These are phyloP conservation scores for Caenorhabditis parvicauda DNA, from an alignment of 2,888 invertebrate genomes.

Conservation along the genomic window DNA sequence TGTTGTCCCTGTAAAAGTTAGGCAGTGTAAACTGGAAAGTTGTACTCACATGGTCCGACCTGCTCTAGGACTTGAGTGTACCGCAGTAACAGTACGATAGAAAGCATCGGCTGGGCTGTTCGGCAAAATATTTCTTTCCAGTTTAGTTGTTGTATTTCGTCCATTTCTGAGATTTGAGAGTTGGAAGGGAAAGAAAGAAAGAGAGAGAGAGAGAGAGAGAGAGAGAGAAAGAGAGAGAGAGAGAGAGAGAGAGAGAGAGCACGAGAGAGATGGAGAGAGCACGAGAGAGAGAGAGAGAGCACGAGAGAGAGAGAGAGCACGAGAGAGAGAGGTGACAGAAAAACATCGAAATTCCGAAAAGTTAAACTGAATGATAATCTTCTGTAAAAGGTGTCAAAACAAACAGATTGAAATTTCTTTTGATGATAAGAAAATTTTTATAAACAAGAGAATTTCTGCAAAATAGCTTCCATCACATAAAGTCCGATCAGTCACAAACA, in stretches of 20 bases:
- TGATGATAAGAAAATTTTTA: too few species aligned
- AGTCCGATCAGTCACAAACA: too few species aligned
- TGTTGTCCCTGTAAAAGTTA: constrained; percentile 12
- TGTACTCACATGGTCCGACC: constrained; percentile 18
- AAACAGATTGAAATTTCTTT: too few species aligned
- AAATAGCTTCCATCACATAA: too few species aligned
- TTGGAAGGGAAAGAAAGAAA: constrained; percentile 5
- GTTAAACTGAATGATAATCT: too few species aligned
- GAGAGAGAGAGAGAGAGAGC: constrained; percentile 1
- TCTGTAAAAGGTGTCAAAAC: too few species aligned
- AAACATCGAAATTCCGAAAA: too few species aligned
- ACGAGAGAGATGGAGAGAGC: neutral
- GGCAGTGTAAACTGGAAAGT: too few species aligned
- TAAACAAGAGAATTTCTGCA: too few species aligned
- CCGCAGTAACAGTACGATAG: constrained; percentile 19
- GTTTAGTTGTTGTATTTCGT: neutral
- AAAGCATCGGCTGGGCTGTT: constrained; percentile 24
- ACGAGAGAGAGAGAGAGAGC: neutral
- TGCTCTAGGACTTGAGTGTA: constrained; percentile 25
- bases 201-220: constrained; percentile 10
- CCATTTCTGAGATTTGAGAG: constrained; percentile 1
- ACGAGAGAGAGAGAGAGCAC: neutral
- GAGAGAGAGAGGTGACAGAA: too few species aligned
- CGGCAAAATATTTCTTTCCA: constrained; percentile 26
- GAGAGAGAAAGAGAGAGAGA: constrained; percentile 3